Evolutionary conservation across 2,113 vertebrate genomes (phyloP).

Genomic region (Scatophagus argus): DNA sequence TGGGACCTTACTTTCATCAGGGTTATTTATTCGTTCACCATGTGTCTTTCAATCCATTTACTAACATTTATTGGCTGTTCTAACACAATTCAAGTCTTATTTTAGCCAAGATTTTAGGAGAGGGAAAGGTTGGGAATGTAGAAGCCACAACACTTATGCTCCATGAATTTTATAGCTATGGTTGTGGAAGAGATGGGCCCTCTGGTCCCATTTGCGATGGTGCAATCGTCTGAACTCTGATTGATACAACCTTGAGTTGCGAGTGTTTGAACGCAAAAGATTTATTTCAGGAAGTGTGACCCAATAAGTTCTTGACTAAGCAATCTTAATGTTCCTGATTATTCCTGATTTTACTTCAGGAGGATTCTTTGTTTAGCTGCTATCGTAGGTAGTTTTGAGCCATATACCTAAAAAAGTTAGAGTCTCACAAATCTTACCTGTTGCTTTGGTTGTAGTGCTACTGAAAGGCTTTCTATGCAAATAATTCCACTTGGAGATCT

Average conservation of each 20-base stretch:
- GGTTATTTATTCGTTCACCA: slow-evolving; percentile 67
- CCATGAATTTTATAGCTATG: background rate
- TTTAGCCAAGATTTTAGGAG: slow-evolving; percentile 16
- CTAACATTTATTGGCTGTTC: slow-evolving; percentile 13
- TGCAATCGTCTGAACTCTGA: background rate
- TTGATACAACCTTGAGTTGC: background rate
- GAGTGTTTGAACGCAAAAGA: slow-evolving; percentile 17
- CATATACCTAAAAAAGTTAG: slow-evolving; percentile 6
- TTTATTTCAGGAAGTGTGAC: background rate
- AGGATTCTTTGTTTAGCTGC: slow-evolving; percentile 45
- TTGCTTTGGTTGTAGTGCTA: slow-evolving; percentile 27
- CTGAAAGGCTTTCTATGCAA: slow-evolving; percentile 69
- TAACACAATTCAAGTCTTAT: slow-evolving; percentile 21
- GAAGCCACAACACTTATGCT: background rate
- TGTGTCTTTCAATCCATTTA: slow-evolving; percentile 64
- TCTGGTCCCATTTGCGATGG: background rate
- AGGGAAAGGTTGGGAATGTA: slow-evolving; percentile 3
- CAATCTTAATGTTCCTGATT: slow-evolving; percentile 42
- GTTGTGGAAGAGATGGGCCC: background rate
- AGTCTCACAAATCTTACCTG: slow-evolving; percentile 7
- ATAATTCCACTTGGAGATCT: slow-evolving; percentile 35
- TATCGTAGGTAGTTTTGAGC: slow-evolving; percentile 37
- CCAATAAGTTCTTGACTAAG: slow-evolving; percentile 25
- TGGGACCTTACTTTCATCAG: slow-evolving; percentile 67
- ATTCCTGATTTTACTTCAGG: slow-evolving; percentile 36